Conservation (phyloP, 2,888 invertebrate genomes). For the Sceliomorpha sp. region DNA sequence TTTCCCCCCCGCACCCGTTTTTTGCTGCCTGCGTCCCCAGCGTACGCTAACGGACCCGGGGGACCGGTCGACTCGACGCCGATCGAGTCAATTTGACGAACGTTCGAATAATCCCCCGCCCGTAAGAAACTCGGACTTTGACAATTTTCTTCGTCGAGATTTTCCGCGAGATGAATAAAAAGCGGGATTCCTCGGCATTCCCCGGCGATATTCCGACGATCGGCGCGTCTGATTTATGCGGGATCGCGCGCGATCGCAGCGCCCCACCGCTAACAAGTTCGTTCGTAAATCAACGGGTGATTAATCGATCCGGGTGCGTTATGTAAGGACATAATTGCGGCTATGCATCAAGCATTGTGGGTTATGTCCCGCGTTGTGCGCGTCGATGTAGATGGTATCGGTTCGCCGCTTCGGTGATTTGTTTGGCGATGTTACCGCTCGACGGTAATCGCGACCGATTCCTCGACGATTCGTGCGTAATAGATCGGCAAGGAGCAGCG, state of each 20-base stretch:
- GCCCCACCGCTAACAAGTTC: slow-evolving; percentile 37
- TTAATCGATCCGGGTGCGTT: slow-evolving; percentile 71
- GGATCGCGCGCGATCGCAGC: slow-evolving; percentile 51
- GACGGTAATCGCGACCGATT: slow-evolving; percentile 47
- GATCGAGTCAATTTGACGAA: slow-evolving; percentile 38
- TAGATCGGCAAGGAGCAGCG: slow-evolving; percentile 59
- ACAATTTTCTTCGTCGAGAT: too few relatives aligned
- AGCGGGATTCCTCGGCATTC: slow-evolving; percentile 23
- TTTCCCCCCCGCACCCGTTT: too few relatives aligned
- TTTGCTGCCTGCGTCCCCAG: too few relatives aligned
- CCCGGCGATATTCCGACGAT: slow-evolving; percentile 30
- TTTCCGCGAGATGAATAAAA: slow-evolving; percentile 10
- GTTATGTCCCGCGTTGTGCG: slow-evolving; percentile 54
- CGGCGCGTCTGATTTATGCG: slow-evolving; percentile 58
- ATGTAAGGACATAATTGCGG: slow-evolving; percentile 67
- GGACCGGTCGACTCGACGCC: slow-evolving; percentile 33
- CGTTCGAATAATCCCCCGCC: slow-evolving; percentile 4
- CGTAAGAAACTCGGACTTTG: too few relatives aligned
- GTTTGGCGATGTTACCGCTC: slow-evolving; percentile 60
- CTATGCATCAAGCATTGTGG: slow-evolving; percentile 61
- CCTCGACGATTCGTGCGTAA: slow-evolving; percentile 58
- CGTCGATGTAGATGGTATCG: slow-evolving; percentile 60
- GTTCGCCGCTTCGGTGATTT: slow-evolving; percentile 62
- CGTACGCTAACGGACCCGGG: too few relatives aligned
- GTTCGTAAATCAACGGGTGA: slow-evolving; percentile 70